These are phyloP conservation scores for Istiophorus platypterus DNA, from an alignment of 2,113 vertebrate species.

Conservation along the genomic window DNA sequence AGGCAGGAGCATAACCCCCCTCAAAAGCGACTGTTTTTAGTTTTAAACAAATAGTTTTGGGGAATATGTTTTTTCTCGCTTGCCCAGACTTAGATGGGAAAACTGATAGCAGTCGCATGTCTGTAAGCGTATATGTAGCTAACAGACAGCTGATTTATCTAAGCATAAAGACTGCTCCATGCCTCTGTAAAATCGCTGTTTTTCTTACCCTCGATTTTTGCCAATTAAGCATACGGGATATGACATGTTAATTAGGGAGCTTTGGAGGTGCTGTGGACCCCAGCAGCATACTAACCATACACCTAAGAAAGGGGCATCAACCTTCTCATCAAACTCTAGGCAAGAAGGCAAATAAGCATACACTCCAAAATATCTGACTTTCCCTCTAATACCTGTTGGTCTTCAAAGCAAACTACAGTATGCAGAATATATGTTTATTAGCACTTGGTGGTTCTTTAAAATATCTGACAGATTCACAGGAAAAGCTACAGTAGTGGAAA, in stretches of 20 bases:
- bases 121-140: background rate
- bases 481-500: constrained; percentile 14
- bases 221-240: background rate
- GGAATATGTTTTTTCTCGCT: background rate
- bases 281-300: background rate
- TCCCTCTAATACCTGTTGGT: background rate
- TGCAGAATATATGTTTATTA: background rate
- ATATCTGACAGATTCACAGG: background rate
- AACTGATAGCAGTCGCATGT: background rate
- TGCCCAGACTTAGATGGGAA: background rate
- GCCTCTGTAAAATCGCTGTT: background rate
- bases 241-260: background rate
- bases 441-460: background rate
- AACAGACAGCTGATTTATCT: background rate
- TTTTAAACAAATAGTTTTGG: background rate
- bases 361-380: background rate
- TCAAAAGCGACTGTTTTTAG: background rate
- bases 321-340: background rate
- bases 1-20: background rate
- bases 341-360: no score
- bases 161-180: background rate
- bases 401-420: constrained; percentile 8
- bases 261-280: background rate
- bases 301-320: background rate
- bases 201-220: background rate